Percentiles rank a stretch among this genome's conserved stretches.
Conservation (phyloP, 2,797 vertebrate genomes). For the Glyptemys insculpta region DNA sequence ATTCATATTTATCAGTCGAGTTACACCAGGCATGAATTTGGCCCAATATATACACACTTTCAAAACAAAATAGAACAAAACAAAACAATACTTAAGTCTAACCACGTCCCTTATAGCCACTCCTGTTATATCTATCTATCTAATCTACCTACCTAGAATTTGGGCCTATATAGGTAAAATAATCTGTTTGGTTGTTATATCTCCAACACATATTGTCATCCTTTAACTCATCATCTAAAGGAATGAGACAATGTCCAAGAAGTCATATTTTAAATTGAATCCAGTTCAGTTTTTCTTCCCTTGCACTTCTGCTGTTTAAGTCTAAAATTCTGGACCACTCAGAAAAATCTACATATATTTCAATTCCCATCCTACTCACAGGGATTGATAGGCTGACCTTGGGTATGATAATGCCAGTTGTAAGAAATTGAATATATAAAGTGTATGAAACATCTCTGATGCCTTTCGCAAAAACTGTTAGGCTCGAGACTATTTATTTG, state of each 20-base stretch:
- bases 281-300: background rate
- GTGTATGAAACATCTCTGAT: background rate
- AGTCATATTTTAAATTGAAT: background rate
- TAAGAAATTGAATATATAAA: slow-evolving; percentile 3
- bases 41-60: background rate
- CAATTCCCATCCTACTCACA: background rate
- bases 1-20: background rate
- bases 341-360: background rate
- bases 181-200: slow-evolving; percentile 14
- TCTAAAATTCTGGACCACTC: background rate
- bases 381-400: slow-evolving; percentile 9
- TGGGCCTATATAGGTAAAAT: background rate
- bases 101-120: too few species aligned
- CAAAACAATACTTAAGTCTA: too few species aligned
- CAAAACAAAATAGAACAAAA: too few species aligned
- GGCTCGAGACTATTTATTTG: slow-evolving; percentile 21
- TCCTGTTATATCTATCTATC: too few species aligned
- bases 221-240: slow-evolving; percentile 16
- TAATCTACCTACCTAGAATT: background rate
- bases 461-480: background rate
- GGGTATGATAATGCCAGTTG: background rate
- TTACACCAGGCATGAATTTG: background rate
- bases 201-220: background rate
- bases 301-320: slow-evolving; percentile 27
- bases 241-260: background rate